phyloP scores from a whole-genome alignment of 2,797 vertebrate genomes.

The Dermochelys coriacea region DNA sequence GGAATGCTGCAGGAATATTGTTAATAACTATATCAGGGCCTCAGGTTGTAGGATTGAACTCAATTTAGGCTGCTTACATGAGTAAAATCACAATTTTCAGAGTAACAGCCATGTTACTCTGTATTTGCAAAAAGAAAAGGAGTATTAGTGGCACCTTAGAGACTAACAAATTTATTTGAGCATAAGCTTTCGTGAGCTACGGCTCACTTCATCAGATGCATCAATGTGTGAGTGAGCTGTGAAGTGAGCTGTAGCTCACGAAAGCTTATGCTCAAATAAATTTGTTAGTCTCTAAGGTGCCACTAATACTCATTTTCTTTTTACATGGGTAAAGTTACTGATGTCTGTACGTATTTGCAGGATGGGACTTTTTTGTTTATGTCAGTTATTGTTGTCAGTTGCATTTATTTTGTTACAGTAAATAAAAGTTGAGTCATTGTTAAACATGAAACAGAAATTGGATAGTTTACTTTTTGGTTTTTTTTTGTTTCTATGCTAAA shows the following conservation, averaged over 20 bases:
- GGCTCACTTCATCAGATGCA: too few species aligned
- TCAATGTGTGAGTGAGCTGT: too few species aligned
- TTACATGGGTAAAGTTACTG: not conserved
- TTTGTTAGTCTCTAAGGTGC: too few species aligned
- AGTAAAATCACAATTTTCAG: not conserved
- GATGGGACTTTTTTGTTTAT: not conserved
- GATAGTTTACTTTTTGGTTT: conserved; percentile 29
- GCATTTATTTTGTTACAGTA: conserved; percentile 70
- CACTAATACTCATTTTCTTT: too few species aligned
- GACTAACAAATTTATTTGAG: too few species aligned
- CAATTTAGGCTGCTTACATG: not conserved
- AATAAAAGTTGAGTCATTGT: conserved; percentile 72
- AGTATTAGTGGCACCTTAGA: too few species aligned
- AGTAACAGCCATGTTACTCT: too few species aligned
- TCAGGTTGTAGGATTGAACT: not conserved
- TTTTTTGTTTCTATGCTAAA: not conserved
- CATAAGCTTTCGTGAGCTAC: too few species aligned
- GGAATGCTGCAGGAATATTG: not conserved
- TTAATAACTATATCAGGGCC: not conserved
- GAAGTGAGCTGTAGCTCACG: too few species aligned
- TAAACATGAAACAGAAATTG: conserved; percentile 33
- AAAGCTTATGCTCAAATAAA: too few species aligned
- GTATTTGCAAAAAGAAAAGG: too few species aligned
- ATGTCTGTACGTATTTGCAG: not conserved
- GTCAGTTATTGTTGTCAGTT: conserved; percentile 58